Percentiles rank a stretch among this genome's conserved stretches.
Evolutionary conservation across 2,113 vertebrate genomes (phyloP).

Genomic region (Rhagologus leucostigma): DNA sequence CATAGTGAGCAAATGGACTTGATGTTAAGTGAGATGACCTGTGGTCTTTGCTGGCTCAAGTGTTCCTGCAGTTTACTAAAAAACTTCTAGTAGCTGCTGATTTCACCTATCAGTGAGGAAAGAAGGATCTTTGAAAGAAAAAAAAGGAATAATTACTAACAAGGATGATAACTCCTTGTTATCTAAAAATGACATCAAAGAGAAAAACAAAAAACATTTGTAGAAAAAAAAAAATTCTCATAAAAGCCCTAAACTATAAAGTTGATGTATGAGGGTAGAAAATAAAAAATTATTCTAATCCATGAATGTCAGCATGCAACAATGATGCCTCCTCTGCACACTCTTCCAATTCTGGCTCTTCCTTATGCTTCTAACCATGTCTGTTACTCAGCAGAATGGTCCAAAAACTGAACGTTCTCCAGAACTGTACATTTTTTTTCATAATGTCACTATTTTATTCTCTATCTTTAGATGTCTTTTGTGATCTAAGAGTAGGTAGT

Average conservation of each 20-base stretch:
- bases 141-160: not conserved
- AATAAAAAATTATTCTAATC: not conserved
- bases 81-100: not conserved
- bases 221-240: not conserved
- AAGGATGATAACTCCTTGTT: not conserved
- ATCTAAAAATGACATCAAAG: not conserved
- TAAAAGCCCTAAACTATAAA: not conserved
- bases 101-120: not conserved
- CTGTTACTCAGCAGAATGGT: not conserved
- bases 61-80: not conserved
- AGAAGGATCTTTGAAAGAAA: not conserved
- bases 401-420: not conserved
- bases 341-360: not conserved
- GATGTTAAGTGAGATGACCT: not conserved
- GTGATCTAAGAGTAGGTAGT: not conserved
- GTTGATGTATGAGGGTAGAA: not conserved
- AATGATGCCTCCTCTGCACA: not conserved
- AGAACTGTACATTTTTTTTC: not conserved
- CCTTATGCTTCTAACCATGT: not conserved
- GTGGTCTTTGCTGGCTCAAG: not conserved
- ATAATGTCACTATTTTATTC: not conserved
- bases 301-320: rapidly evolving
- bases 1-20: not conserved
- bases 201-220: not conserved
- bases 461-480: not conserved